phyloP scores from a whole-genome alignment of 1,140 invertebrate genomes.

The Drosophila orosa region DNA sequence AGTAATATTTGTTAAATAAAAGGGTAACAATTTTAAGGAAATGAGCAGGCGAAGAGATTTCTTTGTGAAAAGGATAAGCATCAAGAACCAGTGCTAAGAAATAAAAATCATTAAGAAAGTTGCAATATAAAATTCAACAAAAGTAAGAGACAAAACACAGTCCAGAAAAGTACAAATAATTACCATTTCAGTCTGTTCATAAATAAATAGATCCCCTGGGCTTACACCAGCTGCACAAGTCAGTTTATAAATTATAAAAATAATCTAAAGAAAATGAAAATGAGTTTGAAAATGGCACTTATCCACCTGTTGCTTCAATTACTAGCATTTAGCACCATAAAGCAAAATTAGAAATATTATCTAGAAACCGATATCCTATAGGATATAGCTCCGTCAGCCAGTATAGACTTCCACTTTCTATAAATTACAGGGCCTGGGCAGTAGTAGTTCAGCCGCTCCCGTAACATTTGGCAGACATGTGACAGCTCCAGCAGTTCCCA shows the following conservation, averaged over 20 bases:
- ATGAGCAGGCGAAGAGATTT: background rate
- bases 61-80: background rate
- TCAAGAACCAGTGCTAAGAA: background rate
- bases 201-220: background rate
- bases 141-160: background rate
- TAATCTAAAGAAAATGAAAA: background rate
- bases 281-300: background rate
- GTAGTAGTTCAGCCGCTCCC: slow-evolving; percentile 18
- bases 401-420: background rate
- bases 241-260: background rate
- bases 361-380: background rate
- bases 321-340: background rate
- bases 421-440: slow-evolving; percentile 15
- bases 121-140: background rate
- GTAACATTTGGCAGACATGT: slow-evolving; percentile 52
- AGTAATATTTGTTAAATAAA: background rate
- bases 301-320: slow-evolving; percentile 4
- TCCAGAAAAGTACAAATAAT: background rate
- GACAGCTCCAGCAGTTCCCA: slow-evolving; percentile 57
- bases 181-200: background rate
- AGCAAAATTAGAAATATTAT: background rate
- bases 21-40: background rate
- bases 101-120: background rate
- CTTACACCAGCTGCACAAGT: background rate
- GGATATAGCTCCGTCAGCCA: too few species aligned